Evolutionary conservation across 2,797 vertebrate species (phyloP), one percentile per base, ranked within the genome.

Genomic region (Ctenopoma multispine): DNA sequence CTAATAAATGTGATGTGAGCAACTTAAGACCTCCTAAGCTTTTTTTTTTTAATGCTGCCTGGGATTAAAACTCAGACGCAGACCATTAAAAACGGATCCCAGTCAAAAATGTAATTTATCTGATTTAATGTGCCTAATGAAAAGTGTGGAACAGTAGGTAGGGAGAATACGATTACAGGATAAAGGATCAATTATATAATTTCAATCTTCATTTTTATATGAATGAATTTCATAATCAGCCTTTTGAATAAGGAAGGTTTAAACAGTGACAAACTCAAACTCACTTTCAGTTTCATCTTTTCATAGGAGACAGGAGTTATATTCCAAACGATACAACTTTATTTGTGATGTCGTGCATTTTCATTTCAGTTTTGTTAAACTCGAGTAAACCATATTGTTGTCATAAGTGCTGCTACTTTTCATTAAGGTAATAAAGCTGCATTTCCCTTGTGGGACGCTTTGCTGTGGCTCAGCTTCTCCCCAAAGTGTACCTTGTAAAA

Each of bases 1-100:
- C 43, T 48, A 15, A 15, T 66, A 47, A 75, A 74, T 63, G 44
- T 58, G 21, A 63, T n/a, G 38, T 6, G 21, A 67, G 63, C 23
- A 41, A 66, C 51, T 54, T 44, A 31, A 69, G 34, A 43, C 51
- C 20, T 62, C 27, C 38, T 56, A 24, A 24, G 57, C 31, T 5
- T n/a, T n/a, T 29, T 29, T 29, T 9, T 20, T 24, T 24, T 69
- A 69, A 79, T 38, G 55, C 54, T 10, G 44, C 60, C 47, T 57
- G 40, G 34, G 47, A 60, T 17, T 7, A 71, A 23, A 69, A 54
- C 44, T 36, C 29, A 31, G 29, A 12, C 11, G 20, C 56, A 36
- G 63, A 10, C 14, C 31, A 15, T 46, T 21, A 49, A 49, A 49
- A 20, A 56, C 3, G 7, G 48, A 8, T 53, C 18, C 6, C 1